phyloP scores from a whole-genome alignment of 2,797 vertebrate genomes.

The Philypnodon macrostomus region DNA sequence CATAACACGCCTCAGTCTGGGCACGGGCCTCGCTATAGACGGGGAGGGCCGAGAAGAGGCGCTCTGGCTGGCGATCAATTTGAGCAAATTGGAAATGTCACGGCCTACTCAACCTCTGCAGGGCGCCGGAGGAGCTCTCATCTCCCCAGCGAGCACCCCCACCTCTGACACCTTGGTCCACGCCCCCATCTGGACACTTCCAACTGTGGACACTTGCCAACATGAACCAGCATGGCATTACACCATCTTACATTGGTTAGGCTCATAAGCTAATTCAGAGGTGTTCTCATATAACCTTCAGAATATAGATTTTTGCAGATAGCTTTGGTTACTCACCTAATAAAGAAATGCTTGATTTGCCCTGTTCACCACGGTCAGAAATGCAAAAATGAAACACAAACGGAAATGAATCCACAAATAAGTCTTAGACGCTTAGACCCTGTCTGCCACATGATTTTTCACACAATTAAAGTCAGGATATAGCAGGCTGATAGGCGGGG shows the following conservation, averaged over 20 bases:
- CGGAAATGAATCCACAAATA: background rate
- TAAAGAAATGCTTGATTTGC: background rate
- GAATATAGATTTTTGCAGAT: background rate
- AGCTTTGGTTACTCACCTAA: background rate
- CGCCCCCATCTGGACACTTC: slow-evolving; percentile 35
- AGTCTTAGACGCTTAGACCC: background rate
- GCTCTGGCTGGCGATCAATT: slow-evolving; percentile 75
- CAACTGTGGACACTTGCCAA: slow-evolving; percentile 14
- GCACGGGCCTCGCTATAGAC: slow-evolving; percentile 59
- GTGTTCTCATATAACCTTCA: slow-evolving; percentile 4
- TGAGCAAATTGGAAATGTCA: slow-evolving; percentile 80
- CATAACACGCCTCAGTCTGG: slow-evolving; percentile 64
- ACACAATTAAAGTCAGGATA: no score
- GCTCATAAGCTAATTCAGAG: slow-evolving; percentile 1
- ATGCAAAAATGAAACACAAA: background rate
- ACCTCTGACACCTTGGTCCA: slow-evolving; percentile 39
- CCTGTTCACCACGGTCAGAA: background rate
- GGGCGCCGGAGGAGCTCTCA: slow-evolving; percentile 70
- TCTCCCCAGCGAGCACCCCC: slow-evolving; percentile 61
- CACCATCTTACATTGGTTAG: background rate
- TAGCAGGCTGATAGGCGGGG: background rate
- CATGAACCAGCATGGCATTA: slow-evolving; percentile 7
- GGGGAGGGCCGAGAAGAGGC: slow-evolving; percentile 55
- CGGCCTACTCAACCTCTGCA: slow-evolving; percentile 74
- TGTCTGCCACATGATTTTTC: no score